Conservation (phyloP, 37 sponge, comb jelly and placozoan species). For the Lycopodina hypogea region DNA sequence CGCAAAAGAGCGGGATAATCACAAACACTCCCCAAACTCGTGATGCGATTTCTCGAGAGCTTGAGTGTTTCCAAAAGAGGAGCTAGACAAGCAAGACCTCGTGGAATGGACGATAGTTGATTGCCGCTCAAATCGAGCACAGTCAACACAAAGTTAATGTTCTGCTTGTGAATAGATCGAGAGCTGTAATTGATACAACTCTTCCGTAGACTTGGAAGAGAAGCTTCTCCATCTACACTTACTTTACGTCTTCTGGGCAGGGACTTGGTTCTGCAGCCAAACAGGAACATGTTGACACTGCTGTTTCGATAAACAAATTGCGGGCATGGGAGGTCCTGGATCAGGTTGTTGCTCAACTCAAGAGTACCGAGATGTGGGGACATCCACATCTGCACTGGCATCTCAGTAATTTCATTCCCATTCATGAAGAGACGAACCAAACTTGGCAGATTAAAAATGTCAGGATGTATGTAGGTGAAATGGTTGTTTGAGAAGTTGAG, state of each 20-base stretch:
- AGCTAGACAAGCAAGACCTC: constrained; percentile 59
- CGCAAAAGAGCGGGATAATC: constrained; percentile 45
- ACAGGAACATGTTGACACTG: neutral
- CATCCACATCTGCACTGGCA: constrained; percentile 52
- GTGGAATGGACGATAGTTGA: constrained; percentile 33
- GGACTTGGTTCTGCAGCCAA: neutral
- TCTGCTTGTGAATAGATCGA: neutral
- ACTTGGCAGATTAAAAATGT: constrained; percentile 38
- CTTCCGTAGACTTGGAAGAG: constrained; percentile 19
- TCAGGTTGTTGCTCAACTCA: constrained; percentile 35
- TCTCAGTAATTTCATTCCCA: constrained; percentile 31
- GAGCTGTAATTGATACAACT: constrained; percentile 10
- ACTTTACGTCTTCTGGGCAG: neutral
- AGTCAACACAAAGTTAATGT: constrained; percentile 17
- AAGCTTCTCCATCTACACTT: neutral
- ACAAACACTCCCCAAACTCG: constrained; percentile 14
- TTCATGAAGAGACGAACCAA: constrained; percentile 25
- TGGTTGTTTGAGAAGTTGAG: constrained; percentile 43
- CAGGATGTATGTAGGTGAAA: constrained; percentile 35
- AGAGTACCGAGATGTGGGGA: constrained; percentile 38
- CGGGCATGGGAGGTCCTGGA: constrained; percentile 41
- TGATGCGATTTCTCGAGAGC: constrained; percentile 35
- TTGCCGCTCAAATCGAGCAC: constrained; percentile 53
- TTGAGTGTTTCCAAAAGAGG: constrained; percentile 51
- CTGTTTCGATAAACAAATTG: neutral